These are phyloP conservation scores for Rotaria macrura DNA, from an alignment of 2,888 invertebrate genomes.

Conservation along the genomic window DNA sequence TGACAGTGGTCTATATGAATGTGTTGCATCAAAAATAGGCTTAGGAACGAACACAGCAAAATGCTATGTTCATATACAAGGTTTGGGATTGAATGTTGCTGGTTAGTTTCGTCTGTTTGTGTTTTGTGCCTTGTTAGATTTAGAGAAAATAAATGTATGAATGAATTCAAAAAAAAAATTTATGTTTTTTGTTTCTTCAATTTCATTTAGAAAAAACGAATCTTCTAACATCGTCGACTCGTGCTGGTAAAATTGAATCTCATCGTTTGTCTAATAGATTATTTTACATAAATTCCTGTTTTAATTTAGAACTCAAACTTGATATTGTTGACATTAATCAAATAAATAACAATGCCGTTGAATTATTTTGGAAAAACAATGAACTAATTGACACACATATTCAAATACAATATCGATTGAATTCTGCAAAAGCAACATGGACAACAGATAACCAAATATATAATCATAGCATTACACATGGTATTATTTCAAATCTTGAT, in stretches of 20 bases:
- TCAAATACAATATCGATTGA: neutral
- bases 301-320: neutral
- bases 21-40: constrained; percentile 67
- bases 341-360: neutral
- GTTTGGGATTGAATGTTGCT: neutral
- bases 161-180: neutral
- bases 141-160: too few relatives aligned
- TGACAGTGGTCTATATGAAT: constrained; percentile 75
- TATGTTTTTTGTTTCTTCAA: neutral
- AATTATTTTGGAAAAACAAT: neutral
- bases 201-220: neutral
- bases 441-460: neutral
- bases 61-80: constrained; percentile 28
- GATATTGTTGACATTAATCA: neutral
- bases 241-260: neutral
- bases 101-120: neutral
- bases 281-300: neutral
- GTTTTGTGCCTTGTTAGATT: neutral
- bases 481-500: constrained; percentile 21
- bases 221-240: neutral
- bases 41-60: constrained; percentile 53
- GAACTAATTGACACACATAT: neutral
- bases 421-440: neutral
- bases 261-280: neutral
- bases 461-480: neutral